Evolutionary conservation across 2,888 invertebrate species (phyloP), one percentile per base, ranked within the genome.

Genomic region (Agrenia bidenticulata): DNA sequence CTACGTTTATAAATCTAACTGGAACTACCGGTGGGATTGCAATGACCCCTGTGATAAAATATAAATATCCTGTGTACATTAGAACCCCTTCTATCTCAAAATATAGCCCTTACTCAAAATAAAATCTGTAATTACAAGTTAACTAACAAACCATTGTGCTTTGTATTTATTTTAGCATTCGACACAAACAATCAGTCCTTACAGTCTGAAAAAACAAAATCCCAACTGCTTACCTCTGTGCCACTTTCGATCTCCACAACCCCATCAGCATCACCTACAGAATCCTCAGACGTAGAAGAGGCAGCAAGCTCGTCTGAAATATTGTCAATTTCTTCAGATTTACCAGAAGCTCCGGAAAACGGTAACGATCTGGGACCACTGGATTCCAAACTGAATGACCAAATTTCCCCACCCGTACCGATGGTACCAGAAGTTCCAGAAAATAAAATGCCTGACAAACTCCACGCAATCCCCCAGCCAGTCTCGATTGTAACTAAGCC

Each of bases 371-470:
- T 32, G 32, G 32, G 32, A 7, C 32, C 11, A 32, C 11, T 32
- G 32, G 32, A 32, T 11, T 11, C 32, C 11, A 32, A 32, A 11
- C 32, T 32, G n/a, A n/a, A n/a, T n/a, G n/a, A n/a, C n/a, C n/a
- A n/a, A n/a, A n/a, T n/a, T n/a, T n/a, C n/a, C n/a, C 32, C 32
- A 32, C 11, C 32, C 32, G 32, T 32, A 32, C 32, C 32, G 5
- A 4, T 11, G 32, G 32, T 11, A 32, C 32, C 11, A 64, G 19
- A 64, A 42, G 56, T 60, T 59, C 2, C 60, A 55, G 32, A 57
- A 65, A n/a, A 61, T 56, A 26, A 65, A 53, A 21, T 24, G 55
- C 39, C 19, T 23, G 39, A 19, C 45, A 5, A 5, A 45, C 45
- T 45, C 4, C n/a, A 45, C 45, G 9, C 15, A 45, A 45, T 45